Conservation (phyloP, 2,888 invertebrate genomes). For the Alentia gelatinosa region DNA sequence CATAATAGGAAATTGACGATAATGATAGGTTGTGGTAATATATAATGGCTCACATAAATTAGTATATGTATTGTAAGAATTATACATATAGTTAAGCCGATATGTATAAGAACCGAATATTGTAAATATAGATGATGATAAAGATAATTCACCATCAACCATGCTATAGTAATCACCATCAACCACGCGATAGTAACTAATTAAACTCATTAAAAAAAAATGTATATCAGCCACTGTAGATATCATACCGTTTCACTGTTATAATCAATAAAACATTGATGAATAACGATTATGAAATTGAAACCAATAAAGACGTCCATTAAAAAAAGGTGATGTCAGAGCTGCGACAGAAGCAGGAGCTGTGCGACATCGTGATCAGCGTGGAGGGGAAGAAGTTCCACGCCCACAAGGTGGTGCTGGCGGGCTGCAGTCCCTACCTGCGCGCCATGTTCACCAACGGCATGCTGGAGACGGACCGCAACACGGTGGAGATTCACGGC, state of each 20-base stretch:
- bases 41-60: too few species aligned
- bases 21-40: too few species aligned
- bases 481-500: constrained; percentile 75
- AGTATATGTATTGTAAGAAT: too few species aligned
- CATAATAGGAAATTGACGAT: too few species aligned
- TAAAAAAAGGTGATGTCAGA: constrained; percentile 77
- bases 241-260: background rate
- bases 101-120: too few species aligned
- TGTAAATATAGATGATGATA: too few species aligned
- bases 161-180: background rate
- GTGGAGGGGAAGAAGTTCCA: constrained; percentile 74
- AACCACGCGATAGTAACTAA: background rate
- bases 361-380: constrained; percentile 76
- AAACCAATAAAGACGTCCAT: too few species aligned
- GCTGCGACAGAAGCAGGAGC: constrained; percentile 70
- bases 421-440: constrained; percentile 78
- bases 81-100: too few species aligned
- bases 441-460: constrained; percentile 80
- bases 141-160: background rate
- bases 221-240: background rate
- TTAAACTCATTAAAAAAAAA: background rate
- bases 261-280: background rate
- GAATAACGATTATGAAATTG: background rate
- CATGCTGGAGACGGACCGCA: constrained; percentile 75
- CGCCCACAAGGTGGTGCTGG: constrained; percentile 77